Evolutionary conservation across 2,888 invertebrate genomes (phyloP), one percentile per base, ranked within the genome.

Genomic region (Pseudeuparius sepicola): DNA sequence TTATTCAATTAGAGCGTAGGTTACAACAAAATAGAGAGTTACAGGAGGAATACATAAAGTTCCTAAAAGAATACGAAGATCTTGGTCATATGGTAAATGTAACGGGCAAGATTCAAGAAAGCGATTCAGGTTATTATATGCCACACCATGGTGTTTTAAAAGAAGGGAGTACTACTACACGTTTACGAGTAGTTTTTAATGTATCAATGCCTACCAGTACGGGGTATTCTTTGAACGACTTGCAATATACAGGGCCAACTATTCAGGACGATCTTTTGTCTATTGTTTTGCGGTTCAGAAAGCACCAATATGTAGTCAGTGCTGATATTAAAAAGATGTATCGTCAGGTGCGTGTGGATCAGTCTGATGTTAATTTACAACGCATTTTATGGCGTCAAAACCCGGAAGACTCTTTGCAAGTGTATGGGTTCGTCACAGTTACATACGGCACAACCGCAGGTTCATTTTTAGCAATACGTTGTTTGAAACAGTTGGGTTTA

Each of bases 61-160:
- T n/a, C n/a, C n/a, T n/a, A n/a, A n/a, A n/a, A n/a, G n/a, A 45
- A 16, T 45, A 45, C 24, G 15, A 18, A 17, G 4, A 20, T 2
- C 13, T 42, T 14, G 34, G 34, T 7, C 41, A 43, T 24, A 43
- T 43, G 42, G 15, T 20, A 7, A 24, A 39, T 24, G 14, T 23
- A 7, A 14, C 27, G 2, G 10, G 24, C 3, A 20, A 7, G n/a
- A 6, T n/a, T 20, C 6, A n/a, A 20, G 20, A 20, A 20, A 23
- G 11, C 18, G 16, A 20, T 10, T 6, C 15, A 4, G 26, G 20
- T 13, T 43, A 26, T 35, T 44, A 37, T 38, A 37, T 47, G 10
- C 49, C 52, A 2, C 52, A 53, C 37, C 51, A 53, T 35, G 43
- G 39, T 6, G 50, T 53, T 3, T 7, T 43, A 9, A 48, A 45